Evolutionary conservation across 1,140 invertebrate species (phyloP).

Genomic region (Drosophila parvula): DNA sequence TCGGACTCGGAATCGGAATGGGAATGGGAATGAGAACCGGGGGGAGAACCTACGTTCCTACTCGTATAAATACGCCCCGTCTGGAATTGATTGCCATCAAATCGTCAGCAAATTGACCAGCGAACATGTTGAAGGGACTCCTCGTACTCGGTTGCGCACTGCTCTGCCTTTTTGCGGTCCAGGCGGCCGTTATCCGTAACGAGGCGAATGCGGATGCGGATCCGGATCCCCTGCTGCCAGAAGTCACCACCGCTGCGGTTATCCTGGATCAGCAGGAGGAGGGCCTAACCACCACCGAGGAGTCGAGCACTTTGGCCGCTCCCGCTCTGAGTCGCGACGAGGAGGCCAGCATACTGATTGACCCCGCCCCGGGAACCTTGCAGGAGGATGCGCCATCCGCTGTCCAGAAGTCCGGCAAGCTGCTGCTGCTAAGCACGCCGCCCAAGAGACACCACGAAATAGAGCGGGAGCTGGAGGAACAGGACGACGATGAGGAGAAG

Average conservation of each 20-base stretch:
- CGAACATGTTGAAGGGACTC: slow-evolving; percentile 67
- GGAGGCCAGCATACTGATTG: slow-evolving; percentile 59
- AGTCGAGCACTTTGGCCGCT: slow-evolving; percentile 22
- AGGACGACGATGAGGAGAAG: slow-evolving; percentile 56
- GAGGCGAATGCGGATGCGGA: slow-evolving; percentile 8
- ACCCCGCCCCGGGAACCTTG: slow-evolving; percentile 60
- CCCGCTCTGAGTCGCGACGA: slow-evolving; percentile 55
- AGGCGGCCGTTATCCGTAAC: slow-evolving; percentile 47
- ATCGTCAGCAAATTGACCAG: slow-evolving; percentile 51
- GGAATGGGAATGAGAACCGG: slow-evolving; percentile 13
- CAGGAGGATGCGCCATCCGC: slow-evolving; percentile 11
- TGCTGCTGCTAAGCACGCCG: slow-evolving; percentile 72
- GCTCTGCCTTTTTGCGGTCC: slow-evolving; percentile 32
- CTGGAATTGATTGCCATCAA: slow-evolving; percentile 55
- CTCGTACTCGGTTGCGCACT: slow-evolving; percentile 40
- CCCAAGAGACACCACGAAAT: slow-evolving; percentile 58
- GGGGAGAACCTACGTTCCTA: slow-evolving; percentile 28
- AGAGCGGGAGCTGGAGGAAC: slow-evolving; percentile 62
- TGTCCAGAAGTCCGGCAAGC: slow-evolving; percentile 57
- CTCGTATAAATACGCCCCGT: slow-evolving; percentile 65
- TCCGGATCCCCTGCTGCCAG: slow-evolving; percentile 9
- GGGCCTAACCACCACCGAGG: slow-evolving; percentile 22
- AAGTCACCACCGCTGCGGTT: slow-evolving; percentile 37
- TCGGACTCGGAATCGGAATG: not conserved
- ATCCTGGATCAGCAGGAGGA: slow-evolving; percentile 25